phyloP scores from a whole-genome alignment of 2,797 vertebrate genomes.

The Anniella stebbinsi region DNA sequence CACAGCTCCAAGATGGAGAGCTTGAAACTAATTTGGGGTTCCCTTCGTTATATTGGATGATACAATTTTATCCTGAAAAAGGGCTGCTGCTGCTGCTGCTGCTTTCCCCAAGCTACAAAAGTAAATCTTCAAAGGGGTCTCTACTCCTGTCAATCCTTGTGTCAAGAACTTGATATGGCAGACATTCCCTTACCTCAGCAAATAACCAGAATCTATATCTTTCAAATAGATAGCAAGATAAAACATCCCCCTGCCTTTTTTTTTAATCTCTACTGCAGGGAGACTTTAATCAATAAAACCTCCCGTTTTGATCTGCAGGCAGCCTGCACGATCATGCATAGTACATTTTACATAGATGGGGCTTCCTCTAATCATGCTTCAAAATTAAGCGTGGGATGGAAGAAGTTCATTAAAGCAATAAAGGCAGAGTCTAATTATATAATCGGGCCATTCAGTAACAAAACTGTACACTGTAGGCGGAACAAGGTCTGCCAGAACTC shows the following conservation, averaged over 20 bases:
- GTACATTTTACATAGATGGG: not conserved
- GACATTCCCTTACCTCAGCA: constrained; percentile 66
- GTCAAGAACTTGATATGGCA: constrained; percentile 51
- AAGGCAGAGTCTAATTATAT: constrained; percentile 27
- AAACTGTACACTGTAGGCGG: not conserved
- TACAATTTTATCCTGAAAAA: constrained; percentile 40
- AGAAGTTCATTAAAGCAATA: constrained; percentile 45
- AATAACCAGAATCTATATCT: constrained; percentile 62
- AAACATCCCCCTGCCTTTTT: constrained; percentile 45
- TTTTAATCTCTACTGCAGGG: constrained; percentile 48
- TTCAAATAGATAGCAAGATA: constrained; percentile 64
- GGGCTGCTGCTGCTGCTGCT: constrained; percentile 5
- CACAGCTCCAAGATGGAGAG: not conserved
- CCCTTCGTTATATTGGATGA: constrained; percentile 11
- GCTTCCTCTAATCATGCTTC: constrained; percentile 36
- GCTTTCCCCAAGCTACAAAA: constrained; percentile 21
- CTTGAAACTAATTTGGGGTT: not conserved
- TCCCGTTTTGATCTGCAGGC: constrained; percentile 64
- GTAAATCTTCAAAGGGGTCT: constrained; percentile 61
- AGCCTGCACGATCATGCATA: constrained; percentile 42
- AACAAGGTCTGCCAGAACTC: constrained; percentile 20
- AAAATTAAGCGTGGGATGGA: constrained; percentile 44
- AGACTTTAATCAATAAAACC: constrained; percentile 69
- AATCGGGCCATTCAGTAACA: not conserved
- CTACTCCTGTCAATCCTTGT: constrained; percentile 40